phyloP scores from a whole-genome alignment of 2,797 vertebrate species.

The Centropyge bicolor region DNA sequence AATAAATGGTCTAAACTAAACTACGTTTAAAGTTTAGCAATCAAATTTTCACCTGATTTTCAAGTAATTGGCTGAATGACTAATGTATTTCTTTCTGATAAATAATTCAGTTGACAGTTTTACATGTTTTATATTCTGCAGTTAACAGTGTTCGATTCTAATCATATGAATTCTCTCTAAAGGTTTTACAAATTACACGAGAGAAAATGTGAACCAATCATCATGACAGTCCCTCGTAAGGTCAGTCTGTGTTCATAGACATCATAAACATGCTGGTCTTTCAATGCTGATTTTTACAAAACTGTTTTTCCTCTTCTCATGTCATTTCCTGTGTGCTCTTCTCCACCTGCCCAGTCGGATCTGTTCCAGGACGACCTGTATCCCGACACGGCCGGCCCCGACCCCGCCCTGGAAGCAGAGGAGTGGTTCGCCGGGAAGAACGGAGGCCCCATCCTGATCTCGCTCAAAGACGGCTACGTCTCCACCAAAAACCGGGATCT shows the following conservation, averaged over 20 bases:
- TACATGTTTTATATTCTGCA: neutral
- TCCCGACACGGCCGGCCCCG: constrained; percentile 95
- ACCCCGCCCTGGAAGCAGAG: constrained; percentile 94
- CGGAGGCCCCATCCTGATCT: constrained; percentile 93
- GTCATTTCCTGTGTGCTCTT: constrained; percentile 2
- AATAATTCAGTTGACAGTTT: neutral
- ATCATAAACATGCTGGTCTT: neutral
- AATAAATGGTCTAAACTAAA: too few relatives aligned
- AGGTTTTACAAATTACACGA: constrained; percentile 97
- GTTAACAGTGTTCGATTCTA: neutral
- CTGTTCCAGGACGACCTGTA: constrained; percentile 99
- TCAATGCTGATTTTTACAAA: neutral
- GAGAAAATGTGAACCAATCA: constrained; percentile 93
- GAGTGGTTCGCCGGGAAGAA: constrained; percentile 97
- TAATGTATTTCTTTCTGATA: neutral
- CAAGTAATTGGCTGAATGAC: too few relatives aligned
- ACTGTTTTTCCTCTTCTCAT: neutral
- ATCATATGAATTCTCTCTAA: constrained; percentile 38
- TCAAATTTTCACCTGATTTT: too few relatives aligned
- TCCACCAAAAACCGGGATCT: constrained; percentile 95
- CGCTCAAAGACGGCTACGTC: constrained; percentile 95
- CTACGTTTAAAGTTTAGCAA: too few relatives aligned
- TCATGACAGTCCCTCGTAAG: constrained; percentile 95
- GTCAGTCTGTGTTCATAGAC: constrained; percentile 69
- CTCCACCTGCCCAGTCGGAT: constrained; percentile 88